Percentiles rank a stretch among this genome's conserved stretches.
Conservation (phyloP, 2,113 vertebrate species). For the Silurus meridionalis region DNA sequence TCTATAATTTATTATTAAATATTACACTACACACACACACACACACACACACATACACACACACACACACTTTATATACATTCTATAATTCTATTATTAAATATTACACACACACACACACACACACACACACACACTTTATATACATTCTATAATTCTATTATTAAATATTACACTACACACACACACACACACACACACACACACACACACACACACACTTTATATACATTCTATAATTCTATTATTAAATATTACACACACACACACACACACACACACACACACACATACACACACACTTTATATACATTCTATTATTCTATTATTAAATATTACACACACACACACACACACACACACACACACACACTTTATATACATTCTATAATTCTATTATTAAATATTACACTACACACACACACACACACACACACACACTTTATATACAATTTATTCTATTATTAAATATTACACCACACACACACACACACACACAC, state of each 20-base stretch:
- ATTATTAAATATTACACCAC: no score
- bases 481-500: constrained; percentile 44
- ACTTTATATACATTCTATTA: no score
- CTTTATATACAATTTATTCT: neutral
- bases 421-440: constrained; percentile 44
- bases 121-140: constrained; percentile 43
- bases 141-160: no score
- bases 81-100: no score
- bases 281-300: no score
- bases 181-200: no score
- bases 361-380: neutral
- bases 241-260: no score
- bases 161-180: no score
- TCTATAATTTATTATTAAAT: neutral
- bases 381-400: neutral
- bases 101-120: neutral
- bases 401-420: constrained; percentile 6
- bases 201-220: no score
- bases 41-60: constrained; percentile 26
- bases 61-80: constrained; percentile 35
- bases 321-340: neutral
- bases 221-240: no score
- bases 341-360: constrained; percentile 35
- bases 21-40: constrained; percentile 39
- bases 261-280: no score